Base-by-base conservation (phyloP, 2,888 invertebrate species). In the Rhaphigaster nebulosa region DNA sequence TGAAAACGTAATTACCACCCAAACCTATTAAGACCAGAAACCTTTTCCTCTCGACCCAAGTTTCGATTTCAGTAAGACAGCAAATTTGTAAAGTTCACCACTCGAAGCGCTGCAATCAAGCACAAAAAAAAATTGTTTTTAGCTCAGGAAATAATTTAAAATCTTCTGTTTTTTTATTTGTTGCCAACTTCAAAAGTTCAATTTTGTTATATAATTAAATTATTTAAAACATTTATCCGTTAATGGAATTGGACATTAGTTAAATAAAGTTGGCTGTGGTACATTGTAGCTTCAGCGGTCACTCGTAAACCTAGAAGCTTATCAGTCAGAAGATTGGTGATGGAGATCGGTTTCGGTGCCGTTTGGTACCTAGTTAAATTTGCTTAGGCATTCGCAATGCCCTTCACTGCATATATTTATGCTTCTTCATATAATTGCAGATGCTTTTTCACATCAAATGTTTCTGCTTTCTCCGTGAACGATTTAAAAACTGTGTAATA, bases 61-160 rank as follows among this genome's bases (percentile, higher is more conserved):
- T 90, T 90, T 90, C 90, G 90, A 90, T 90, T 90, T 90, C 90
- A 87, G 90, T 90, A 52, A 90, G 70, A 88, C 70, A 91, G 56
- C n/a, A 23, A 56, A 70, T 65, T 91, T 90, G 41, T 88, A 91
- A 91, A 91, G 91, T 91, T 91, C 91, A 91, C 91, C 91, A 91
- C 88, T 87, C 50, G 84, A 80, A 60, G 90, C 91, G 91, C 91
- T 56, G 54, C 76, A 41, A 87, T 90, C 91, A 87, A 52, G 29
- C 20, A 52, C 29, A n/a, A 45, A 76, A 34, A 89, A 89, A 52
- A 70, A 20, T 38, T 23, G 38, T 76, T 20, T 29, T 56, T 12
- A 2, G 4, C 10, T 38, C 1, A 38, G 23, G 4, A 34, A 88
- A 60, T 26, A 41, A 56, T 45, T 76, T 15, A 65, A n/a, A 60